These are phyloP conservation scores for Metopia argyrocephala DNA, from an alignment of 2,888 invertebrate species.

Conservation along the genomic window DNA sequence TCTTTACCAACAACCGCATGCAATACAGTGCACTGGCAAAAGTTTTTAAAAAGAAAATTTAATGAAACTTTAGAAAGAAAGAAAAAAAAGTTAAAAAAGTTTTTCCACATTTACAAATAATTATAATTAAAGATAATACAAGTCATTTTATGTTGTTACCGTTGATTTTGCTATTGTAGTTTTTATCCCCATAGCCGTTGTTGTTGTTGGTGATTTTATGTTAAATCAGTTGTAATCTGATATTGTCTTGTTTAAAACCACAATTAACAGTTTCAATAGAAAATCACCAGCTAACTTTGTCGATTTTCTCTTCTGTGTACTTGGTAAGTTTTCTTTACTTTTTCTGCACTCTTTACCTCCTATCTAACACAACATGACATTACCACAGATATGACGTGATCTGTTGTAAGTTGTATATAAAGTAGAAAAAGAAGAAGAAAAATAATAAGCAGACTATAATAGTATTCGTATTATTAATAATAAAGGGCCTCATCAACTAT, in stretches of 20 bases:
- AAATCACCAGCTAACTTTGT: constrained; percentile 61
- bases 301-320: constrained; percentile 6
- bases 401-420: constrained; percentile 32
- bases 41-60: not conserved
- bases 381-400: constrained; percentile 62
- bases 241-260: constrained; percentile 64
- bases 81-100: not conserved
- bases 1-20: constrained; percentile 43
- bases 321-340: constrained; percentile 10
- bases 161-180: not conserved
- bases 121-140: constrained; percentile 59
- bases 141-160: constrained; percentile 41
- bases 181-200: constrained; percentile 18
- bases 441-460: not conserved
- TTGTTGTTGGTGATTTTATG: constrained; percentile 12
- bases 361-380: constrained; percentile 49
- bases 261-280: constrained; percentile 65
- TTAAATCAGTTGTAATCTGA: constrained; percentile 63
- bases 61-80: constrained; percentile 5
- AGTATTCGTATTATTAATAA: constrained; percentile 2
- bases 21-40: constrained; percentile 11
- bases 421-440: constrained; percentile 11
- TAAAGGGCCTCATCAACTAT: constrained; percentile 45
- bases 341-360: not conserved
- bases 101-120: constrained; percentile 59